phyloP scores from a whole-genome alignment of 2,113 vertebrate genomes.

The Dunckerocampus dactyliophorus region DNA sequence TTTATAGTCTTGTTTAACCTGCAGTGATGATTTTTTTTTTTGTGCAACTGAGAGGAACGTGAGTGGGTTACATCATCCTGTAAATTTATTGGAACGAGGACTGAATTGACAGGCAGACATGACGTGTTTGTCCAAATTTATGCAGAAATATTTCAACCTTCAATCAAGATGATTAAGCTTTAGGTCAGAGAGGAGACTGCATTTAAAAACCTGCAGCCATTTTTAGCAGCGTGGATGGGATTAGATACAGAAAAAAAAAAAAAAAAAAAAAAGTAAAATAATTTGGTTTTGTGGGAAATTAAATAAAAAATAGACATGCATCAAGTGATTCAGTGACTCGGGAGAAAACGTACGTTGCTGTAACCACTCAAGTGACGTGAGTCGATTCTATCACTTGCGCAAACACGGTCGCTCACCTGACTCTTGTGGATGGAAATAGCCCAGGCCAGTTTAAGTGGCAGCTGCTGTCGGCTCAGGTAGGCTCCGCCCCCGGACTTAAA shows the following conservation, averaged over 20 bases:
- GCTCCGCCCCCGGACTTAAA: constrained; percentile 80
- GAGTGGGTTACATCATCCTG: background rate
- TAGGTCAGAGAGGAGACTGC: background rate
- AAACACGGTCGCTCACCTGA: constrained; percentile 73
- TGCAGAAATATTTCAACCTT: background rate
- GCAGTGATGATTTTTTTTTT: background rate
- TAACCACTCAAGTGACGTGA: background rate
- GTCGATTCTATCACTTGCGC: background rate
- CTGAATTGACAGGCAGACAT: background rate
- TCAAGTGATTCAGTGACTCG: constrained; percentile 1
- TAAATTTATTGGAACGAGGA: no score
- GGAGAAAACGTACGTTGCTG: background rate
- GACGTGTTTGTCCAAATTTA: background rate
- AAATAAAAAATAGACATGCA: background rate
- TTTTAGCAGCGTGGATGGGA: background rate
- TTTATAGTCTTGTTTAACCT: background rate
- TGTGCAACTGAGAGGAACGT: background rate
- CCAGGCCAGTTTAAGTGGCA: constrained; percentile 95
- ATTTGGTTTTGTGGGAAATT: background rate
- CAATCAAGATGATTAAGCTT: background rate
- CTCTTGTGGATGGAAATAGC: constrained; percentile 98
- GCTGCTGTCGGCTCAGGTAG: constrained; percentile 84
- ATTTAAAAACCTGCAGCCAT: no score
- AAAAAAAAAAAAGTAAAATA: background rate
- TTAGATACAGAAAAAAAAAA: background rate